phyloP scores from a whole-genome alignment of 2,797 vertebrate genomes.

The Antennarius maculatus region DNA sequence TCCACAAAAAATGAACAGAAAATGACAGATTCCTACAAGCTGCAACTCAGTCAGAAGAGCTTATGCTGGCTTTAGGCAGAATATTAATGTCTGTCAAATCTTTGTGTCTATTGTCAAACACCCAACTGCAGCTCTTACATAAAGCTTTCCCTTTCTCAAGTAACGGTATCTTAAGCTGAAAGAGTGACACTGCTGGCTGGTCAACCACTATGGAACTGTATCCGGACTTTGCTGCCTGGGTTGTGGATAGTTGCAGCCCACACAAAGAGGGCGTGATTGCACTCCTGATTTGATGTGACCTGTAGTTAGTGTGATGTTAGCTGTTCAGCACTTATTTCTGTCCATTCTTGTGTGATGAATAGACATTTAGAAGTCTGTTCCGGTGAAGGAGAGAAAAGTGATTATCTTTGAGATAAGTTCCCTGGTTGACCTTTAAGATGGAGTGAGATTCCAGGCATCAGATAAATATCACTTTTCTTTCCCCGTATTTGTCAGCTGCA shows the following conservation, averaged over 20 bases:
- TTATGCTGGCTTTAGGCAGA: background rate
- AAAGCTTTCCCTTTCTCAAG: conserved; percentile 7
- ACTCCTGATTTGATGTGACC: conserved; percentile 41
- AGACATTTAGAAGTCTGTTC: conserved; percentile 33
- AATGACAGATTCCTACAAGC: background rate
- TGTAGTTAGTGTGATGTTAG: conserved; percentile 35
- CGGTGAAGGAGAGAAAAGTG: conserved; percentile 37
- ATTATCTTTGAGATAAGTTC: conserved; percentile 59
- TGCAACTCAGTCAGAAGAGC: background rate
- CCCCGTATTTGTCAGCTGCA: conserved; percentile 56
- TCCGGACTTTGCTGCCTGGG: conserved; percentile 20
- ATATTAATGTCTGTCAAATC: conserved; percentile 11
- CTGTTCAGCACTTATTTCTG: conserved; percentile 11
- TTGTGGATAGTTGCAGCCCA: conserved; percentile 18
- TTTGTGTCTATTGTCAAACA: conserved; percentile 7
- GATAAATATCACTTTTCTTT: conserved; percentile 70
- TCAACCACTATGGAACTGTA: conserved; percentile 11
- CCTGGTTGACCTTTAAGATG: conserved; percentile 57
- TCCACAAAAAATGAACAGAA: conserved; percentile 11
- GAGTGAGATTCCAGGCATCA: conserved; percentile 46
- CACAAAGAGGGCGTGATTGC: conserved; percentile 59
- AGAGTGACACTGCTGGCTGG: conserved; percentile 11
- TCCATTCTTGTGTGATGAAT: conserved; percentile 36
- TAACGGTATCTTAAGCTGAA: conserved; percentile 17
- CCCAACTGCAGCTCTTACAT: background rate